Evolutionary conservation across 2,797 vertebrate genomes (phyloP), one percentile per base, ranked within the genome.

Genomic region (Phylloscopus collybita): DNA sequence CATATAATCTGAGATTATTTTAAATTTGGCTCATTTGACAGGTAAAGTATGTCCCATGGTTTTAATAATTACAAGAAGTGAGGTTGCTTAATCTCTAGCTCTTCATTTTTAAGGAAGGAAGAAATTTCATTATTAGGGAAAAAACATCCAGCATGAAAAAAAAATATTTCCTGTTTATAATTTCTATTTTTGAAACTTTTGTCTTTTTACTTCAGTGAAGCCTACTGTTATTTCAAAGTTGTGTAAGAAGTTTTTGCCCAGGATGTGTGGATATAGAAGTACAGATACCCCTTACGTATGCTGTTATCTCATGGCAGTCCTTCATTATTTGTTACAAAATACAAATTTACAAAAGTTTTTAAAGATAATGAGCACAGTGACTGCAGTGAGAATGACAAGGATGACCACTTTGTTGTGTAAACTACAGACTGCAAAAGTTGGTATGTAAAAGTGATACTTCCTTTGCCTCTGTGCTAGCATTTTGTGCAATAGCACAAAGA

Each of bases 221-320:
- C 42, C 32, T 78, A 10, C 34, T 86, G 34, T 40, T 66, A n/a
- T 57, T 94, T 81, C 25, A 65, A 27, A 56, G 53, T 56, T 50
- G 29, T 18, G 8, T 56, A 32, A 65, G 29, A 83, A 23, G 7
- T 66, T 78, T 81, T 82, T 32, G 56, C 49, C 20, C 30, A 87
- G 59, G 59, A 50, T 23, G 17, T 19, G 8, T 0, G 0, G 44
- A 9, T 5, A 11, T 60, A 67, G 47, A 86, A 56, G 15, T 57
- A 50, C 25, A 67, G 27, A 13, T 71, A 27, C 5, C 40, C 25
- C 10, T 78, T 57, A 56, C 29, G 27, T 26, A 34, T 70, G 5
- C 30, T 32, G 8, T 81, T 81, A 42, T 57, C 16, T 30, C 10
- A 18, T 69, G 30, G 7, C 3, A 11, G 22, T 50, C 11, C 8